phyloP scores from a whole-genome alignment of 2,797 vertebrate genomes.

The Cheirogaleus major region DNA sequence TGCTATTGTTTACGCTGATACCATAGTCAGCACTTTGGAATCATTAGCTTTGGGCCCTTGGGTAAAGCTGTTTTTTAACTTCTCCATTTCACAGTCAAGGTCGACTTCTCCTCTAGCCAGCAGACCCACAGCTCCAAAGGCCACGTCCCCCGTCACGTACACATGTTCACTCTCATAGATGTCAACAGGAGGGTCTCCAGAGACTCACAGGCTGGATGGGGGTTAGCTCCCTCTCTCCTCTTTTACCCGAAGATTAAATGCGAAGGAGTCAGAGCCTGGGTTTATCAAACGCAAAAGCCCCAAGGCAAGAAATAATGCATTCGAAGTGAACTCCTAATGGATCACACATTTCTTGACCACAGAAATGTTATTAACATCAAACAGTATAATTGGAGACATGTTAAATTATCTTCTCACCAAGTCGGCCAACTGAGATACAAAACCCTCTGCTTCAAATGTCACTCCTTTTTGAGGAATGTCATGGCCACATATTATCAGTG shows the following conservation, averaged over 20 bases:
- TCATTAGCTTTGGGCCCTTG: conserved; percentile 51
- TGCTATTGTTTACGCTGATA: conserved; percentile 76
- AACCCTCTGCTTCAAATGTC: not conserved
- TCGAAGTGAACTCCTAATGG: not conserved
- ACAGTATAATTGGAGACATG: not conserved
- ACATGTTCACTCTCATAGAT: conserved; percentile 34
- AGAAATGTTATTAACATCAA: conserved; percentile 12
- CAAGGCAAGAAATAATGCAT: not conserved
- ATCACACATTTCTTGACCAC: not conserved
- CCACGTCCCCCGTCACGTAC: conserved; percentile 28
- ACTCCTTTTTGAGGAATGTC: conserved; percentile 1
- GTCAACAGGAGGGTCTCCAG: conserved; percentile 31
- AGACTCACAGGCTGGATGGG: not conserved
- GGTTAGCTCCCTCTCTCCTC: not conserved
- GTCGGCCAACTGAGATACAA: not conserved
- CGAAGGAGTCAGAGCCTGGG: not conserved
- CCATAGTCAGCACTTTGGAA: conserved; percentile 69
- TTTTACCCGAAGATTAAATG: conserved; percentile 12
- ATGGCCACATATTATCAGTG: not conserved
- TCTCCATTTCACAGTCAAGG: conserved; percentile 66
- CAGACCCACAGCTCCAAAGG: conserved; percentile 51
- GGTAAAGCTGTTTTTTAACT: conserved; percentile 67
- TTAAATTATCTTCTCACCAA: conserved; percentile 8
- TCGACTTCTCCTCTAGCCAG: not conserved
- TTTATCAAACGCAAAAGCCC: not conserved